These are phyloP conservation scores for Jacana jacana DNA, from an alignment of 2,113 vertebrate genomes.

Conservation along the genomic window DNA sequence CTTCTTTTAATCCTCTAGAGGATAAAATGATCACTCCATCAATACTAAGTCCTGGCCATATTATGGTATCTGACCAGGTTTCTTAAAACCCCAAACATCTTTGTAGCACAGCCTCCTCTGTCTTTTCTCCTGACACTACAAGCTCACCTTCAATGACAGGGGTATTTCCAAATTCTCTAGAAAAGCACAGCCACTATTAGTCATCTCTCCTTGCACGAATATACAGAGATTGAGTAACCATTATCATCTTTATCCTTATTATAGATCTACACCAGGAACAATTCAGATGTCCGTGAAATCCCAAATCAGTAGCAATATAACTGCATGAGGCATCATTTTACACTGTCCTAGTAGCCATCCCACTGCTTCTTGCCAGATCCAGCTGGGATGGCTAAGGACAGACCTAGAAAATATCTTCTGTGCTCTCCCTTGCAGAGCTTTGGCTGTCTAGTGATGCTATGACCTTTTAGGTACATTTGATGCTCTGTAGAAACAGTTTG, in stretches of 20 bases:
- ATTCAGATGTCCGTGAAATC: background rate
- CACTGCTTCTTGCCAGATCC: background rate
- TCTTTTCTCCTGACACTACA: background rate
- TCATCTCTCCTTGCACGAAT: background rate
- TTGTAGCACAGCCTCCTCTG: background rate
- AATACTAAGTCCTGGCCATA: background rate
- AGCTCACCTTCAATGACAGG: background rate
- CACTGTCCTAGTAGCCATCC: background rate
- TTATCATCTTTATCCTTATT: background rate
- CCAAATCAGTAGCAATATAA: background rate
- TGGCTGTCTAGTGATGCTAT: background rate
- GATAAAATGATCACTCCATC: background rate
- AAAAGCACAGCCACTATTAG: background rate
- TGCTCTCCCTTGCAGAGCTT: background rate
- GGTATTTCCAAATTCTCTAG: background rate
- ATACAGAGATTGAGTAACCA: background rate
- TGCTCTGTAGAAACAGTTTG: background rate
- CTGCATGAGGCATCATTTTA: background rate
- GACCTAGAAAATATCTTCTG: background rate
- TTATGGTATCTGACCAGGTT: background rate
- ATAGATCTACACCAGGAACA: background rate
- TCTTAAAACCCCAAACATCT: background rate
- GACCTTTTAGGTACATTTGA: background rate
- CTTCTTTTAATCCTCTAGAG: background rate
- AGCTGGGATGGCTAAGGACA: background rate